Percentiles rank a stretch among this genome's conserved stretches.
phyloP scores from a whole-genome alignment of 2,797 vertebrate genomes.

The Caiman crocodilus region DNA sequence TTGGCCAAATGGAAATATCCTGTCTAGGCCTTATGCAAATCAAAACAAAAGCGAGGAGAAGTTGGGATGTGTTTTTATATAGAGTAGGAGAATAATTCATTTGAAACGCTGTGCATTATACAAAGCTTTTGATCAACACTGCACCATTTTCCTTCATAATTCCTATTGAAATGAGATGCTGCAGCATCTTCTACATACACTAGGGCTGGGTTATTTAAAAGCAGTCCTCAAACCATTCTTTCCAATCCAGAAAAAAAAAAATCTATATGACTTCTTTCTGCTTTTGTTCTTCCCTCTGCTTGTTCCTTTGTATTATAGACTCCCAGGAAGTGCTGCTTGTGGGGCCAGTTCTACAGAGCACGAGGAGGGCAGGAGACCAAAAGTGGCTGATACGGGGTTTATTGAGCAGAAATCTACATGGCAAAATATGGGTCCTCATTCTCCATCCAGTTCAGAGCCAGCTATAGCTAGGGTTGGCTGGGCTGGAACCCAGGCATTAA shows the following conservation, averaged over 20 bases:
- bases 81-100: too few species aligned
- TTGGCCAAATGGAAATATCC: neutral
- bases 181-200: rapidly evolving
- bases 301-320: rapidly evolving
- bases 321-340: neutral
- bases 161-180: too few species aligned
- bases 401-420: neutral
- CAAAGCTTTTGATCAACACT: too few species aligned
- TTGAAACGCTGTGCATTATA: too few species aligned
- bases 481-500: slow-evolving; percentile 1
- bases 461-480: slow-evolving; percentile 7
- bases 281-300: neutral
- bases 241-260: rapidly evolving
- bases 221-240: neutral
- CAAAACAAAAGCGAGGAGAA: too few species aligned
- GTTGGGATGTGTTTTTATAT: too few species aligned
- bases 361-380: neutral
- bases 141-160: too few species aligned
- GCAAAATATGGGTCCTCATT: neutral
- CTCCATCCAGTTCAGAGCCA: neutral
- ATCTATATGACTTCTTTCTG: neutral
- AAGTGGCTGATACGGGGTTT: neutral
- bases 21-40: too few species aligned
- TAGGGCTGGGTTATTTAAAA: neutral
- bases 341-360: rapidly evolving